Conservation (phyloP, 2,888 invertebrate species). For the Eupeodes latifasciatus region DNA sequence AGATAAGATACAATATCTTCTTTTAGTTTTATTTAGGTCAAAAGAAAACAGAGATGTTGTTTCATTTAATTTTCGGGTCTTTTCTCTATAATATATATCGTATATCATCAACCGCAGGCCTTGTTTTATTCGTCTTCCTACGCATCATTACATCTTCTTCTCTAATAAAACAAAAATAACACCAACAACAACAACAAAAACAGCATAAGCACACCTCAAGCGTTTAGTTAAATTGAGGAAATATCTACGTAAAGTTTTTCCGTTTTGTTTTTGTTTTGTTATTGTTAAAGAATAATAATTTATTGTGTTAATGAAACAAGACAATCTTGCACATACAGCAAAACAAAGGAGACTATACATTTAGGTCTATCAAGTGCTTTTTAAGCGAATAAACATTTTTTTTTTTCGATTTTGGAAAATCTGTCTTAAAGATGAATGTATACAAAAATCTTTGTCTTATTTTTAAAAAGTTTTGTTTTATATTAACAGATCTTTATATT, state of each 20-base stretch:
- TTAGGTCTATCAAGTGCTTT: slow-evolving; percentile 4
- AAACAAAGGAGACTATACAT: not conserved
- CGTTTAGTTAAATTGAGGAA: slow-evolving; percentile 22
- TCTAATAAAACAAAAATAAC: slow-evolving; percentile 3
- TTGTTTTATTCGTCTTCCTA: slow-evolving; percentile 9
- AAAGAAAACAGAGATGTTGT: slow-evolving; percentile 21
- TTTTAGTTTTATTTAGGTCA: slow-evolving; percentile 18
- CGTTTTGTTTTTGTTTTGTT: not conserved
- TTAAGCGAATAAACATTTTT: slow-evolving; percentile 26
- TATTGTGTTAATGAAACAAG: slow-evolving; percentile 28
- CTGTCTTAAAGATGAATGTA: not conserved
- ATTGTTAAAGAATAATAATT: slow-evolving; percentile 27
- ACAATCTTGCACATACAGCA: slow-evolving; percentile 17
- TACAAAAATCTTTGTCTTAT: slow-evolving; percentile 6
- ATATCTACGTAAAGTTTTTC: not conserved
- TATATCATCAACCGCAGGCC: slow-evolving; percentile 31
- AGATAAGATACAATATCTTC: not conserved
- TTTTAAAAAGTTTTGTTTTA: not conserved
- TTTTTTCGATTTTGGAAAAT: slow-evolving; percentile 12
- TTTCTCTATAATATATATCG: slow-evolving; percentile 2
- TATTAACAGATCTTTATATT: not conserved
- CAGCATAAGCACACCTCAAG: not conserved
- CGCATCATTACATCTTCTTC: not conserved
- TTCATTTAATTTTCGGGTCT: slow-evolving; percentile 4
- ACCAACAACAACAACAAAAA: slow-evolving; percentile 4